These are phyloP conservation scores for Lasiurus cinereus DNA, from an alignment of 2,113 vertebrate genomes.

Conservation along the genomic window DNA sequence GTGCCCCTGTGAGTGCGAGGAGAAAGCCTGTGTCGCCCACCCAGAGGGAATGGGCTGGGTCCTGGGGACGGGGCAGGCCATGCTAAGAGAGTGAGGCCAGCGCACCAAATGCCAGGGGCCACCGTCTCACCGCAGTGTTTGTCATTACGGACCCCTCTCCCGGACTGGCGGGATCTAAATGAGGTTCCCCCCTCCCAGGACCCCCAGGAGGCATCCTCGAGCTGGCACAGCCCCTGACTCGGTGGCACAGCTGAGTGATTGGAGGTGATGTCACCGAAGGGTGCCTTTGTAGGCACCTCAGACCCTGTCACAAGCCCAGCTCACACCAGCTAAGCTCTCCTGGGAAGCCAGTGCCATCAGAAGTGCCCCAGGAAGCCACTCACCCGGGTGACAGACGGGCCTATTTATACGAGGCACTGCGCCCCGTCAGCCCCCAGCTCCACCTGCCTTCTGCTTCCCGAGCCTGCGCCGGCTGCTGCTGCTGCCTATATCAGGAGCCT, in stretches of 20 bases:
- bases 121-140: not conserved
- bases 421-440: slow-evolving; percentile 63
- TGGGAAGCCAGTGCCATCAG: slow-evolving; percentile 54
- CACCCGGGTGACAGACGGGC: slow-evolving; percentile 68
- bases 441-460: slow-evolving; percentile 64
- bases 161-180: not conserved
- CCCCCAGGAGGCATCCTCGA: not conserved
- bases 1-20: not conserved
- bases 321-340: not conserved
- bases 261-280: not conserved
- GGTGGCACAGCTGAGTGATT: not conserved
- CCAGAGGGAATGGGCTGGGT: accelerated
- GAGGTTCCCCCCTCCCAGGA: not conserved
- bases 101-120: not conserved
- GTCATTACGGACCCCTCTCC: not conserved
- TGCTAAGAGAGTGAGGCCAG: not conserved
- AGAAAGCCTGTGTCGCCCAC: accelerated
- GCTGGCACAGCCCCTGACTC: not conserved
- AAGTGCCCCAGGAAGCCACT: slow-evolving; percentile 69
- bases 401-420: slow-evolving; percentile 69
- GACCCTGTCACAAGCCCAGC: not conserved
- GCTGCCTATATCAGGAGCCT: slow-evolving; percentile 70
- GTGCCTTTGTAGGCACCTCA: not conserved
- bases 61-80: not conserved
- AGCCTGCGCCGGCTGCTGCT: not conserved